Percentiles rank a stretch among this genome's conserved stretches.
phyloP scores from a whole-genome alignment of 2,888 invertebrate genomes.

The Xestia sexstrigata region DNA sequence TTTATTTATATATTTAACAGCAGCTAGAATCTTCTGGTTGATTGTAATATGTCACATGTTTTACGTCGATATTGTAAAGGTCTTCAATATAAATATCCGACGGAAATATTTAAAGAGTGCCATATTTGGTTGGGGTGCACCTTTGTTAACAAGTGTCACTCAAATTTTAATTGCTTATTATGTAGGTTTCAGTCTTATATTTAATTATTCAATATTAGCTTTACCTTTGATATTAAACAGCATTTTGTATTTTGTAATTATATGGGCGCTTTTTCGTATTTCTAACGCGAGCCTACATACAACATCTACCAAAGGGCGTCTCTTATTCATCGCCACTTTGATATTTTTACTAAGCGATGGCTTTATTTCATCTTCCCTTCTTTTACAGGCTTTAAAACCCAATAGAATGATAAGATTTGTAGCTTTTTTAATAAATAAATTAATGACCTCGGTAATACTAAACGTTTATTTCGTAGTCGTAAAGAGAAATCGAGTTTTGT shows the following conservation, averaged over 20 bases:
- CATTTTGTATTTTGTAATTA: background rate
- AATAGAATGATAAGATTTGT: background rate
- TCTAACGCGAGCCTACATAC: background rate
- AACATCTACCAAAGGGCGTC: background rate
- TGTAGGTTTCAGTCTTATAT: fast-evolving
- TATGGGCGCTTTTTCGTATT: background rate
- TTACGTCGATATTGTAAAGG: conserved; percentile 1
- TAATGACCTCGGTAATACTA: background rate
- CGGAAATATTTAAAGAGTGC: background rate
- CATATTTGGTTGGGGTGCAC: conserved; percentile 1
- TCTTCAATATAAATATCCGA: background rate
- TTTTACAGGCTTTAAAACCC: background rate
- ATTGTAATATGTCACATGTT: conserved; percentile 12
- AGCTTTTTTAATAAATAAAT: background rate
- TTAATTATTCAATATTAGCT: background rate
- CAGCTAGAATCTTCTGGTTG: background rate
- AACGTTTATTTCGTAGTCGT: background rate
- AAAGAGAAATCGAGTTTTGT: background rate
- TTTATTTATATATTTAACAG: background rate
- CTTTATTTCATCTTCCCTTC: background rate
- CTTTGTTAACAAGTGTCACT: background rate
- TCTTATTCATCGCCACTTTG: background rate
- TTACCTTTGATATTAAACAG: background rate
- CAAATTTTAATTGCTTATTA: background rate
- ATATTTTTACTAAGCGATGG: background rate